Evolutionary conservation across 2,888 invertebrate species (phyloP).

Genomic region (Standfussiana lucernea): DNA sequence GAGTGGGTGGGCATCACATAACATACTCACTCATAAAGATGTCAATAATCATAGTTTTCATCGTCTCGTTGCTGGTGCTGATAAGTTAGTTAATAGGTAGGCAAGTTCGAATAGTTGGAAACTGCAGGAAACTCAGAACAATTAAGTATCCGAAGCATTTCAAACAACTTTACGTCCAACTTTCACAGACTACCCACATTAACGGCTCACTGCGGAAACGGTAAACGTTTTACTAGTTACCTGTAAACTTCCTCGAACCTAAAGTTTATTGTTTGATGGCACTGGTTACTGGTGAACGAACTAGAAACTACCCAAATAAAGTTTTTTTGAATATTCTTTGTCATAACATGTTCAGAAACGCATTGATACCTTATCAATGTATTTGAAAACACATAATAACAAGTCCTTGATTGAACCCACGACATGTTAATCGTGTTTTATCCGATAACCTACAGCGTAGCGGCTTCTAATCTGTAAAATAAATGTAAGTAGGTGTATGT

Average conservation of each 20-base stretch:
- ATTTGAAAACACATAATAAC: slow-evolving; percentile 19
- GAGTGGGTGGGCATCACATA: neutral
- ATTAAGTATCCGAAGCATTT: slow-evolving; percentile 26
- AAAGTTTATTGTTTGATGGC: slow-evolving; percentile 9
- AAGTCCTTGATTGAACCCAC: slow-evolving; percentile 30
- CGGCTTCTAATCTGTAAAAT: slow-evolving; percentile 25
- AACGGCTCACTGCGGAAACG: slow-evolving; percentile 39
- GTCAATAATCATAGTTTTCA: neutral
- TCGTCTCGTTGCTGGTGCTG: neutral
- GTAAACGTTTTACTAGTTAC: slow-evolving; percentile 37
- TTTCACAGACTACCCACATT: slow-evolving; percentile 36
- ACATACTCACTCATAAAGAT: neutral
- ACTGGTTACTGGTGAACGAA: slow-evolving; percentile 7
- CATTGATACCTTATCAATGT: slow-evolving; percentile 24
- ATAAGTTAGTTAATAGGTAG: neutral
- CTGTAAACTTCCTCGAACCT: slow-evolving; percentile 17
- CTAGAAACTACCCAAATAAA: neutral
- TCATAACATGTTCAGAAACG: slow-evolving; percentile 14
- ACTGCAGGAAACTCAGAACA: slow-evolving; percentile 15
- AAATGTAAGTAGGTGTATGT: neutral
- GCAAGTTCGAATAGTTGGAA: slow-evolving; percentile 11
- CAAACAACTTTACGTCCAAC: slow-evolving; percentile 44
- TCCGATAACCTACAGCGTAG: slow-evolving; percentile 44
- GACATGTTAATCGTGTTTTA: slow-evolving; percentile 40
- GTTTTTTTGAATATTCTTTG: neutral